Conservation (phyloP, 2,797 vertebrate genomes). For the Eospalax fontanierii region DNA sequence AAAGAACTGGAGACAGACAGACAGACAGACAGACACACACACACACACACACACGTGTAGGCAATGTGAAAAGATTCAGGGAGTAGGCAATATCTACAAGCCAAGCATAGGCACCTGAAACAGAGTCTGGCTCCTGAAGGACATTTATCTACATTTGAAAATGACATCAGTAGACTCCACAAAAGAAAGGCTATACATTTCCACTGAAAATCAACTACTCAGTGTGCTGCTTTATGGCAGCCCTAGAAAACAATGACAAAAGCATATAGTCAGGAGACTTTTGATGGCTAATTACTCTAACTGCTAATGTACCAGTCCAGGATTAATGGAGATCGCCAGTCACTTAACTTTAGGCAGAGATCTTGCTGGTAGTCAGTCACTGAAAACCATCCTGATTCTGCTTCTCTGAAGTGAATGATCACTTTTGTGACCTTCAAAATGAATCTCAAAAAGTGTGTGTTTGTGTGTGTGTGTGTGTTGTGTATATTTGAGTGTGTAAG, state of each 20-base stretch:
- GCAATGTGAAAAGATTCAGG: not conserved
- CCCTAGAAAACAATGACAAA: not conserved
- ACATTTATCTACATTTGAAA: fast-evolving
- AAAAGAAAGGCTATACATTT: not conserved
- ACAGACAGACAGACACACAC: not conserved
- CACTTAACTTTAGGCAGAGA: not conserved
- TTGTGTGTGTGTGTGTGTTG: not conserved
- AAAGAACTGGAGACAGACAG: not conserved
- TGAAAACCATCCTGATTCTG: not conserved
- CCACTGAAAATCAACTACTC: too few relatives aligned
- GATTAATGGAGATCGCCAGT: fast-evolving
- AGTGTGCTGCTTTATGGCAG: not conserved
- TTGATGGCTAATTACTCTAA: not conserved
- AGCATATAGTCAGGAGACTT: fast-evolving
- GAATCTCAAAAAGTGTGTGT: not conserved
- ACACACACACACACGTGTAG: too few relatives aligned
- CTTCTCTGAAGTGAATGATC: not conserved
- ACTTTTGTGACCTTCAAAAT: not conserved
- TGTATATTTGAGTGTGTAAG: not conserved
- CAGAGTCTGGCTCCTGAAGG: not conserved
- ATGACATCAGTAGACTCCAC: too few relatives aligned
- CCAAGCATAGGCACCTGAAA: not conserved
- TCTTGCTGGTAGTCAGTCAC: not conserved
- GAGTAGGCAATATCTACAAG: not conserved
- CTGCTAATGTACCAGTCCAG: not conserved